These are phyloP conservation scores for Popillia japonica DNA, from an alignment of 1,140 invertebrate species.

Conservation along the genomic window DNA sequence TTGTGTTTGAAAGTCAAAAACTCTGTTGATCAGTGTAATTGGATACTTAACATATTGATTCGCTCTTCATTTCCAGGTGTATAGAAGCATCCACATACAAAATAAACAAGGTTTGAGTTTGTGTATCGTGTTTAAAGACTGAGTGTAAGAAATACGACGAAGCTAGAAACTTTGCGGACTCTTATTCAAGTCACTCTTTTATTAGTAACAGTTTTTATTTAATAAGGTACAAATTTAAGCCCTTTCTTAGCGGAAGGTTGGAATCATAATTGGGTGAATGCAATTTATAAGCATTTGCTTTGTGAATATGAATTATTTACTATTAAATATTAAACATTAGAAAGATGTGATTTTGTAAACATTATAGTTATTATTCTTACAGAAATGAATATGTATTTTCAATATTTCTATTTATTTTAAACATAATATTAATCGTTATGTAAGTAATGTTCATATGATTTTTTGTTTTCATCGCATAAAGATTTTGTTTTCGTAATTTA, in stretches of 20 bases:
- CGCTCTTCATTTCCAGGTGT: neutral
- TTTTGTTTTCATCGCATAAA: neutral
- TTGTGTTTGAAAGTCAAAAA: no score
- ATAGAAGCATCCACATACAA: no score
- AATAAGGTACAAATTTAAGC: slow-evolving; percentile 20
- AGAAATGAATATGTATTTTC: neutral
- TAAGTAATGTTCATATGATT: neutral
- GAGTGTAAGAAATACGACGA: neutral
- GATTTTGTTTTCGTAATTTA: neutral
- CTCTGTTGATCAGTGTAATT: no score
- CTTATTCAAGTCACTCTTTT: neutral
- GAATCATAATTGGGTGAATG: neutral
- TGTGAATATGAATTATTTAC: neutral
- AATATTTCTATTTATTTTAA: slow-evolving; percentile 14
- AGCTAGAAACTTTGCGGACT: neutral
- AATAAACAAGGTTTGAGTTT: neutral
- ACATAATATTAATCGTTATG: neutral
- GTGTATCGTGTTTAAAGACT: neutral
- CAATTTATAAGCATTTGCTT: slow-evolving; percentile 20
- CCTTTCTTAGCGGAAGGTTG: neutral
- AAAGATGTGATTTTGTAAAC: slow-evolving; percentile 16
- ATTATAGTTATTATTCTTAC: neutral
- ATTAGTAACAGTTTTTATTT: neutral
- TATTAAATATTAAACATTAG: neutral
- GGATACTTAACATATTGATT: neutral